Evolutionary conservation across 2,797 vertebrate species (phyloP).

Genomic region (Arctocebus calabarensis): DNA sequence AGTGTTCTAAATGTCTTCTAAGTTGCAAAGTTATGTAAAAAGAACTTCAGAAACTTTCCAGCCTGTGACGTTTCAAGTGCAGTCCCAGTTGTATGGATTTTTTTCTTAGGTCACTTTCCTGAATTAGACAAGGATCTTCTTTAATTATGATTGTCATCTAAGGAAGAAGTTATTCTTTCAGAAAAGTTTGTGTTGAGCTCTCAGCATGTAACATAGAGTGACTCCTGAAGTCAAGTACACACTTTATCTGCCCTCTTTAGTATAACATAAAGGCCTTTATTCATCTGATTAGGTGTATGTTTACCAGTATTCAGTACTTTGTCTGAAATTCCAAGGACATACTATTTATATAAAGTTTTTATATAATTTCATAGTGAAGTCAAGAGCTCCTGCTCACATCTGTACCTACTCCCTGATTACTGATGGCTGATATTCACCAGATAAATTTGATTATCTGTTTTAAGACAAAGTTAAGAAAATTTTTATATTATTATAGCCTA

Average conservation of each 20-base stretch:
- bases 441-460: background rate
- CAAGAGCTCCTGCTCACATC: background rate
- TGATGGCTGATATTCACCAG: background rate
- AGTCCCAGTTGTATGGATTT: background rate
- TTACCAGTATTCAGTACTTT: background rate
- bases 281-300: background rate
- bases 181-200: background rate
- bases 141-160: background rate
- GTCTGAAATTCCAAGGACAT: background rate
- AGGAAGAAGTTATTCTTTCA: background rate
- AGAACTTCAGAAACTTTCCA: background rate
- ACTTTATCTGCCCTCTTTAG: background rate
- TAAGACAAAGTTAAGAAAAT: background rate
- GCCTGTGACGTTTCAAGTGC: background rate
- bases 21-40: background rate
- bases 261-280: background rate
- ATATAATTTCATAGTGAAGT: background rate
- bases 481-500: background rate
- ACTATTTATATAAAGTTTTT: background rate
- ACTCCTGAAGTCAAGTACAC: background rate
- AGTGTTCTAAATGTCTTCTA: background rate
- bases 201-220: background rate
- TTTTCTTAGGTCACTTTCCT: background rate
- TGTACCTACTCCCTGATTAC: rapidly evolving
- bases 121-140: background rate